Percentiles rank a stretch among this genome's conserved stretches.
These are phyloP conservation scores for Neosalanx taihuensis DNA, from an alignment of 2,797 vertebrate genomes.

Conservation along the genomic window DNA sequence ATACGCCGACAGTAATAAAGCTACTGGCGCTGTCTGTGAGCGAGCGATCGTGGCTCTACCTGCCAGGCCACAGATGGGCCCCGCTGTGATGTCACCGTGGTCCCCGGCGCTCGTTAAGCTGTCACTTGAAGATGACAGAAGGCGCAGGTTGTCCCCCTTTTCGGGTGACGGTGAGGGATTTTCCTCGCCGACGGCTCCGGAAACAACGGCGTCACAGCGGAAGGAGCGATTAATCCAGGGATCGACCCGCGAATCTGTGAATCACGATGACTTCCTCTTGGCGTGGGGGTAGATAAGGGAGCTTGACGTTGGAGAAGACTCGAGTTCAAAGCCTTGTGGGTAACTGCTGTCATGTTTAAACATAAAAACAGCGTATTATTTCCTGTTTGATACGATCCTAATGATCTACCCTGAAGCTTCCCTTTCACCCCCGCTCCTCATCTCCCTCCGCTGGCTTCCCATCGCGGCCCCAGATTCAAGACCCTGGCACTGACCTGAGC, in stretches of 20 bases:
- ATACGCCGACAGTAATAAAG: slow-evolving; percentile 59
- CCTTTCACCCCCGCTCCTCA: too few relatives aligned
- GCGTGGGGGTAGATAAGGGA: background rate
- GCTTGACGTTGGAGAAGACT: background rate
- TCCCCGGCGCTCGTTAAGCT: slow-evolving; percentile 56
- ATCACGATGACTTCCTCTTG: background rate
- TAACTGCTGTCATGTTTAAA: background rate
- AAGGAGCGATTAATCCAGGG: slow-evolving; percentile 2
- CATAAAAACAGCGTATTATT: background rate
- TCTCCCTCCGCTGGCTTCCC: too few relatives aligned
- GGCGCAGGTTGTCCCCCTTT: slow-evolving; percentile 47
- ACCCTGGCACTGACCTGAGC: too few relatives aligned
- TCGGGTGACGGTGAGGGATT: slow-evolving; percentile 30
- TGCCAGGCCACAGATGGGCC: slow-evolving; percentile 38
- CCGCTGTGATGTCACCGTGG: slow-evolving; percentile 45
- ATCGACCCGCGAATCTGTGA: slow-evolving; percentile 10
- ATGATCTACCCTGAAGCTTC: too few relatives aligned
- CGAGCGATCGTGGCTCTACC: slow-evolving; percentile 36
- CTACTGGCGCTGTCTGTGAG: slow-evolving; percentile 50
- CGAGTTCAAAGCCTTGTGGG: too few relatives aligned
- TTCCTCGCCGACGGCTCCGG: slow-evolving; percentile 26
- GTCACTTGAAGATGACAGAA: slow-evolving; percentile 41
- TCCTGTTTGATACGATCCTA: background rate
- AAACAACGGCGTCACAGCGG: slow-evolving; percentile 39
- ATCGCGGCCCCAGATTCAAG: too few relatives aligned